These are phyloP conservation scores for Amia ocellicauda DNA, from an alignment of 2,113 vertebrate genomes.

Conservation along the genomic window DNA sequence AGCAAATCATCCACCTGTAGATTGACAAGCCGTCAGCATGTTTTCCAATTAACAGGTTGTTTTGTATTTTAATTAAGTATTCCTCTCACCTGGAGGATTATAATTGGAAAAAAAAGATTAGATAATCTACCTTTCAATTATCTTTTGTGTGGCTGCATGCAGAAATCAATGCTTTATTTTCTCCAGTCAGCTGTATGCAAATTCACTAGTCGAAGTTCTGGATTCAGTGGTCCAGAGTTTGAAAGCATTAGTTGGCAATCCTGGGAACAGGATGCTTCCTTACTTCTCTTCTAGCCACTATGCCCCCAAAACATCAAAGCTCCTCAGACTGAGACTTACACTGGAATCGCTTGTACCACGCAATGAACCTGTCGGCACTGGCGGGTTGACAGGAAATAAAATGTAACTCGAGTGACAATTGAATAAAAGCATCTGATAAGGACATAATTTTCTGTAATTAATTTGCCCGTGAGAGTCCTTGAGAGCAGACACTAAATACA, in stretches of 20 bases:
- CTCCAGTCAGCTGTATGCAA: no score
- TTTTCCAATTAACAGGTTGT: slow-evolving; percentile 25
- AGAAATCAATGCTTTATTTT: no score
- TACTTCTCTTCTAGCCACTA: no score
- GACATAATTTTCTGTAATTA: slow-evolving; percentile 61
- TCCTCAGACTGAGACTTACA: neutral
- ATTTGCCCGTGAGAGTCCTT: slow-evolving; percentile 37
- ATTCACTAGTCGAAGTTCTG: no score
- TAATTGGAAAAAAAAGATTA: slow-evolving; percentile 48
- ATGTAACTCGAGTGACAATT: neutral
- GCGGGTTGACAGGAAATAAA: neutral
- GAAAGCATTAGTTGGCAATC: no score
- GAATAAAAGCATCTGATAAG: slow-evolving; percentile 44
- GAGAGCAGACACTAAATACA: slow-evolving; percentile 55
- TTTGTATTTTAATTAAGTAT: slow-evolving; percentile 57
- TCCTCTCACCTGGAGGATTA: slow-evolving; percentile 43
- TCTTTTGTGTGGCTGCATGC: no score
- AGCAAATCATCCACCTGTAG: slow-evolving; percentile 22
- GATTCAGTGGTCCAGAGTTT: no score
- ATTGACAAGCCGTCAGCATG: slow-evolving; percentile 24
- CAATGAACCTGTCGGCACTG: neutral
- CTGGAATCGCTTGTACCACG: slow-evolving; percentile 27
- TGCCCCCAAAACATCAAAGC: neutral
- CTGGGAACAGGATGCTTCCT: no score
- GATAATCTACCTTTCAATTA: slow-evolving; percentile 49